Conservation (phyloP, 2,888 invertebrate genomes). For the Scotopteryx bipunctaria region DNA sequence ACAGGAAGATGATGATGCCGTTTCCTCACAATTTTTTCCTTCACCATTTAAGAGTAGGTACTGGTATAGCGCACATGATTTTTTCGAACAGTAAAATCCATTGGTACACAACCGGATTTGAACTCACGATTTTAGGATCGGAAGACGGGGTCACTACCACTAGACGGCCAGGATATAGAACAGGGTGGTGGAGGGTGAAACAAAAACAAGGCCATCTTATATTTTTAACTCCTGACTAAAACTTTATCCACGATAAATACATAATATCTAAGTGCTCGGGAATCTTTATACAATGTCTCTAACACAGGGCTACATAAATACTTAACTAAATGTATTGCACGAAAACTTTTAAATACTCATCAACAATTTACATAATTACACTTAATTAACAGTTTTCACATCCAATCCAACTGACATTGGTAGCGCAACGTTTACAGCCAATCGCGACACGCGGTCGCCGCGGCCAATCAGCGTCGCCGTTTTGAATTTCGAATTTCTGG, state of each 20-base stretch:
- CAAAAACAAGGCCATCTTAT: too few relatives aligned
- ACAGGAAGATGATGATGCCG: too few relatives aligned
- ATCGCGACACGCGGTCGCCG: constrained; percentile 1
- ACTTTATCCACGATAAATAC: constrained; percentile 5
- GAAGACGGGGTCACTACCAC: too few relatives aligned
- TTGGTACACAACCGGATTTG: too few relatives aligned
- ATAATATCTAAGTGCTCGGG: constrained; percentile 38
- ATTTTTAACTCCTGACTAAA: constrained; percentile 14
- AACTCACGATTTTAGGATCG: too few relatives aligned
- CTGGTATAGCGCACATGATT: too few relatives aligned
- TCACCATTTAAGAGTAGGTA: too few relatives aligned
- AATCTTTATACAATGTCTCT: constrained; percentile 69
- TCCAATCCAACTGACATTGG: not conserved
- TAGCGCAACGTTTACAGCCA: constrained; percentile 11
- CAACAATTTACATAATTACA: constrained; percentile 81
- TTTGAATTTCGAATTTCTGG: too few relatives aligned
- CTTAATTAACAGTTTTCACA: constrained; percentile 45
- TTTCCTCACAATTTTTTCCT: too few relatives aligned
- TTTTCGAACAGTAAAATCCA: too few relatives aligned
- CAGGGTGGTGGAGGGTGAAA: too few relatives aligned
- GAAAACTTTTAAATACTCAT: constrained; percentile 66
- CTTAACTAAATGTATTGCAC: constrained; percentile 82
- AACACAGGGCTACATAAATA: constrained; percentile 76
- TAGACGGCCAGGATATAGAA: too few relatives aligned
- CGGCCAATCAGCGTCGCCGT: not conserved